These are phyloP conservation scores for Petrophora chlorosata DNA, from an alignment of 2,888 invertebrate species.

Conservation along the genomic window DNA sequence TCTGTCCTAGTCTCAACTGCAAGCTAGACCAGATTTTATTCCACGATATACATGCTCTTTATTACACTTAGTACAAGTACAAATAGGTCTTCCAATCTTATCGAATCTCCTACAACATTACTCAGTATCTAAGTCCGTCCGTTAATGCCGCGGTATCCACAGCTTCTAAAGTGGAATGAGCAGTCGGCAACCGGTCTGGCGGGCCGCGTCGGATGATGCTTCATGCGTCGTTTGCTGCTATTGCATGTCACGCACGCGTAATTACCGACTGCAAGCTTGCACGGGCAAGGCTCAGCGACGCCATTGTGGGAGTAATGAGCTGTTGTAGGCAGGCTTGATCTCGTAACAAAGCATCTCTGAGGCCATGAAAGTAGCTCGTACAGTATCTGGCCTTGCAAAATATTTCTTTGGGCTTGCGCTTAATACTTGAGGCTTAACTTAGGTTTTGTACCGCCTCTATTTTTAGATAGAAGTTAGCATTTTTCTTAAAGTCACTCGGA, in stretches of 20 bases:
- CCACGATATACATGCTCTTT: constrained; percentile 3
- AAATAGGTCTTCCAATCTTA: constrained; percentile 12
- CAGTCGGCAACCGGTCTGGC: constrained; percentile 27
- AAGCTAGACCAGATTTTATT: constrained; percentile 2
- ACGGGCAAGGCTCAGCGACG: constrained; percentile 17
- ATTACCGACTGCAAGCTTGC: constrained; percentile 27
- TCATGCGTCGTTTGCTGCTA: constrained; percentile 32
- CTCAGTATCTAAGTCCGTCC: constrained; percentile 5
- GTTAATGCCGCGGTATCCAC: not conserved
- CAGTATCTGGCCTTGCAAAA: not conserved
- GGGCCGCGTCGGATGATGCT: constrained; percentile 17
- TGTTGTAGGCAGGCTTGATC: constrained; percentile 8
- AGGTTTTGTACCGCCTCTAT: too few species aligned
- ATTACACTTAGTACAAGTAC: not conserved
- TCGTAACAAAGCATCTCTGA: constrained; percentile 1
- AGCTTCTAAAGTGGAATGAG: constrained; percentile 9
- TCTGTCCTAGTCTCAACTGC: too few species aligned
- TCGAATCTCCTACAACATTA: constrained; percentile 17
- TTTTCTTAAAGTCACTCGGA: too few species aligned
- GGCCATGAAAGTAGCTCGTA: constrained; percentile 2
- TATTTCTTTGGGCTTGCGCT: too few species aligned
- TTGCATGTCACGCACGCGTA: constrained; percentile 33
- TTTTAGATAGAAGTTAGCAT: too few species aligned
- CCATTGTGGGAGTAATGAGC: constrained; percentile 29
- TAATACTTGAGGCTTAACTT: too few species aligned